A percentile compares a stretch with the other conserved stretches of the same genome.
Evolutionary conservation across 2,113 vertebrate genomes (phyloP).

Genomic region (Ameiurus melas): DNA sequence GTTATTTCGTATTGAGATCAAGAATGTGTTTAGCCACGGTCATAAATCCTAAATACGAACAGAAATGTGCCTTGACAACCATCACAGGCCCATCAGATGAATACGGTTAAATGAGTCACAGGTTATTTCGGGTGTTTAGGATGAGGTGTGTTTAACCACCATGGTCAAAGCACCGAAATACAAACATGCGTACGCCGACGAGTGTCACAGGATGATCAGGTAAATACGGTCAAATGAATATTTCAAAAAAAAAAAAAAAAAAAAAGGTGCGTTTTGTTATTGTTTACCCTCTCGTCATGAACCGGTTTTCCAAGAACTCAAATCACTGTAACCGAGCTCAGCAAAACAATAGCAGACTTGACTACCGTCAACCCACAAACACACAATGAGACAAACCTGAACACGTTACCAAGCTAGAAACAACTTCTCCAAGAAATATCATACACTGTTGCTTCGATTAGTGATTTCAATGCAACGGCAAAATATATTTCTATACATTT

Average conservation of each 20-base stretch:
- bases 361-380: not conserved
- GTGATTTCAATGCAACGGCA: not conserved
- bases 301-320: conserved; percentile 49
- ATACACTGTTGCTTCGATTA: too few species aligned
- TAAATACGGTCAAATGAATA: not conserved
- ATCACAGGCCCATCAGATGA: not conserved
- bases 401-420: not conserved
- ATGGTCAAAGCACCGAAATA: not conserved
- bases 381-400: conserved; percentile 25
- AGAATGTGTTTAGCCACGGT: not conserved
- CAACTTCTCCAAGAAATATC: not conserved
- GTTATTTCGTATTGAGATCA: not conserved
- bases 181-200: not conserved
- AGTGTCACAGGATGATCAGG: not conserved
- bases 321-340: conserved; percentile 69
- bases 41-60: not conserved
- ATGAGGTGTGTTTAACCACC: not conserved
- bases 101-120: not conserved
- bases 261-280: not conserved
- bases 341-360: conserved; percentile 55
- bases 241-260: too few species aligned
- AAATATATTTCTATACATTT: not conserved
- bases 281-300: not conserved
- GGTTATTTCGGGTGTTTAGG: not conserved
- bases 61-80: not conserved